phyloP scores from a whole-genome alignment of 2,888 invertebrate species.

The Ectropis crepuscularia region DNA sequence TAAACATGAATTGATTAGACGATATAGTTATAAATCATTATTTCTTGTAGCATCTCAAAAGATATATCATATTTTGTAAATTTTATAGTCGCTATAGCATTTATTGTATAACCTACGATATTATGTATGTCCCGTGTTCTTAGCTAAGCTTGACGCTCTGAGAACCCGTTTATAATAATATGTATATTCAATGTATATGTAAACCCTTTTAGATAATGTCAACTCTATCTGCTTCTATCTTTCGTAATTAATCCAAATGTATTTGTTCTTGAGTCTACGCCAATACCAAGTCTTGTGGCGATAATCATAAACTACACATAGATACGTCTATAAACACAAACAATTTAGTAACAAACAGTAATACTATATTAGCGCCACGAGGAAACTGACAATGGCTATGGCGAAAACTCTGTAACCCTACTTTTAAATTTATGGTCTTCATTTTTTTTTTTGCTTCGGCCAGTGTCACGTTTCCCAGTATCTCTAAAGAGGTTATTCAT shows the following conservation, averaged over 20 bases:
- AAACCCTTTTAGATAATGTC: conserved; percentile 48
- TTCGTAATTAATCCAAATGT: conserved; percentile 34
- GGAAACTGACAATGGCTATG: too few species aligned
- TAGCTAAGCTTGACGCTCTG: conserved; percentile 82
- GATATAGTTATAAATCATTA: conserved; percentile 72
- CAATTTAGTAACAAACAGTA: too few species aligned
- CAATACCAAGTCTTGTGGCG: too few species aligned
- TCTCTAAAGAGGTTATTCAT: conserved; percentile 13
- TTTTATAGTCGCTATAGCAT: conserved; percentile 83
- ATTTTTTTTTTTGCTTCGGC: conserved; percentile 42
- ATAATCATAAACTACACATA: too few species aligned
- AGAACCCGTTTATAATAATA: conserved; percentile 71
- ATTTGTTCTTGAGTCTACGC: conserved; percentile 3
- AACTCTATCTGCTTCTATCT: conserved; percentile 47
- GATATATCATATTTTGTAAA: conserved; percentile 85
- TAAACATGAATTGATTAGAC: conserved; percentile 80
- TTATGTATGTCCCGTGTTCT: conserved; percentile 75
- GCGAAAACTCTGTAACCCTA: background rate
- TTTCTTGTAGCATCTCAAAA: conserved; percentile 82
- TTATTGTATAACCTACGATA: conserved; percentile 71
- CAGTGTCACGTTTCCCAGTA: conserved; percentile 42
- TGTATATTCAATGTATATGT: conserved; percentile 49
- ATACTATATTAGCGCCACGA: too few species aligned
- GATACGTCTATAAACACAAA: too few species aligned
- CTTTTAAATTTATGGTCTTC: background rate